Base-by-base conservation (phyloP, 92 coral and sea anemone genomes). In the Zoanthus sociatus region DNA sequence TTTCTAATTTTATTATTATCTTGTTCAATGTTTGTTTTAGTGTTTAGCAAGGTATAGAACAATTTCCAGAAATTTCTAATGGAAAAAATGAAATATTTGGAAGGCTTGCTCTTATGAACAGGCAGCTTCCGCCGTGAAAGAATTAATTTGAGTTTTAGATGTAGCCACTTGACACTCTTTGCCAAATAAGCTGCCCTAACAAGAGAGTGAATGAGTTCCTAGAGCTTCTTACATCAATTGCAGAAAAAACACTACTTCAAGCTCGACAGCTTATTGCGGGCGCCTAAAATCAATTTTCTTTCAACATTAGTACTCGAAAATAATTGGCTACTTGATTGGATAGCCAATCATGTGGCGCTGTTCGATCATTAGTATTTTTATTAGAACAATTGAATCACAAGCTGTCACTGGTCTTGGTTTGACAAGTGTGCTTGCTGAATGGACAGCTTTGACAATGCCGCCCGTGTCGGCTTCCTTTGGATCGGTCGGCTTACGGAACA, bases 341-440 rank as follows among this genome's bases (percentile, higher is more conserved):
- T 69, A 88, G 88, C 98, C 98, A 94, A 94, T 94, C 79, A 91
- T 86, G 89, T 87, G 89, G 76, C 92, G 50, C 84, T 74, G 72
- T 84, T 83, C 61, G 89, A 70, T 91, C 94, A 93, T 94, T 89
- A 93, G 87, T 64, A 91, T 87, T 89, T 84, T 91, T 93, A 89
- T 93, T 89, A 84, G 94, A 93, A 94, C 98, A 94, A 94, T 94
- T 88, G 96, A 91, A 94, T 94, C 94, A 87, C 92, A 93, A 90
- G 90, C 90, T 91, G 98, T 93, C 96, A 91, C 56, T 91, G 54
- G 96, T 88, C 42, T 78, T 84, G 84, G 83, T 64, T 85, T 92
- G 94, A 83, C 94, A 93, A 87, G 88, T 74, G 89, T 86, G 53
- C 37, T 47, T 73, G 82, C 79, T 90, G 90, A 77, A 63, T 68